These are phyloP conservation scores for Miniopterus natalensis DNA, from an alignment of 2,113 vertebrate genomes.

Conservation along the genomic window DNA sequence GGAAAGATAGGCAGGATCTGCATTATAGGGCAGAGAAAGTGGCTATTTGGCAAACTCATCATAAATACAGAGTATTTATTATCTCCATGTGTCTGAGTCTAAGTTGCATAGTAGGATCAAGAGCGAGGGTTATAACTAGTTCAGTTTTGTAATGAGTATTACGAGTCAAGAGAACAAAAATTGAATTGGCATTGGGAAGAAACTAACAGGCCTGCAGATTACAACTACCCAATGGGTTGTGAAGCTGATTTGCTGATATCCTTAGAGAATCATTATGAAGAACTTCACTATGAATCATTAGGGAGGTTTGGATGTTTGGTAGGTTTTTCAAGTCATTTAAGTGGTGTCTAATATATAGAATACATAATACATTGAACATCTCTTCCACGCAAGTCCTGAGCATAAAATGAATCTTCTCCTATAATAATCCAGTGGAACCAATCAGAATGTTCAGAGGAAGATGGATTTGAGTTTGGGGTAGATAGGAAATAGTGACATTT, in stretches of 20 bases:
- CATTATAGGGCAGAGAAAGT: neutral
- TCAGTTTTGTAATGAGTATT: conserved; percentile 47
- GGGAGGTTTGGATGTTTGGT: conserved; percentile 21
- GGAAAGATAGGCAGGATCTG: neutral
- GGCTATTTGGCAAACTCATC: conserved; percentile 21
- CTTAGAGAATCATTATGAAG: conserved; percentile 64
- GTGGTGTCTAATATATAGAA: neutral
- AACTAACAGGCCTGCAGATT: neutral
- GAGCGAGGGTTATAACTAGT: conserved; percentile 27
- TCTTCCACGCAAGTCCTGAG: neutral
- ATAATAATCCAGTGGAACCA: neutral
- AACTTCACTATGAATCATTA: conserved; percentile 34
- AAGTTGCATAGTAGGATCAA: neutral
- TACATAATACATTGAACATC: conserved; percentile 21
- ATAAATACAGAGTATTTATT: conserved; percentile 54
- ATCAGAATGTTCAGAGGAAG: neutral
- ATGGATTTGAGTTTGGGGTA: neutral
- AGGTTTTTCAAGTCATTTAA: conserved; percentile 47
- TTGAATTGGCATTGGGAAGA: conserved; percentile 20
- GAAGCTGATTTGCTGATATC: conserved; percentile 36
- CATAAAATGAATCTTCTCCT: neutral
- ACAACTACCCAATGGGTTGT: neutral
- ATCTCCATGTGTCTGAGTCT: neutral
- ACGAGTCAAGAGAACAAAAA: conserved; percentile 18
- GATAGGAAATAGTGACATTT: neutral